phyloP scores from a whole-genome alignment of 1,140 invertebrate species.

The Trachymyrmex septentrionalis region DNA sequence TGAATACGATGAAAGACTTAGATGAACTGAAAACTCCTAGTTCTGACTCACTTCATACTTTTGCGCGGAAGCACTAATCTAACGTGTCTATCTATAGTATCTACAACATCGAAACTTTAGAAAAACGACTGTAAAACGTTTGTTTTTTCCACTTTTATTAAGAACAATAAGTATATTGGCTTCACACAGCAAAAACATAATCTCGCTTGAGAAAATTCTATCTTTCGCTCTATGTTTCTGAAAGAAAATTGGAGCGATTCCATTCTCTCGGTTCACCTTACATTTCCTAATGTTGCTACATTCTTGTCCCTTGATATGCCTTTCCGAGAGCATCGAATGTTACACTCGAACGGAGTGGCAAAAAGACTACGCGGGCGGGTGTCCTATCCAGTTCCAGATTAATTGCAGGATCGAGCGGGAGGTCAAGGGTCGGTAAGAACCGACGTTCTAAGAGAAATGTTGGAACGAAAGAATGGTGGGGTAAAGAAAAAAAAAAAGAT shows the following conservation, averaged over 20 bases:
- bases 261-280: slow-evolving; percentile 54
- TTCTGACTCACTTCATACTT: background rate
- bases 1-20: slow-evolving; percentile 66
- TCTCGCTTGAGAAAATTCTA: slow-evolving; percentile 15
- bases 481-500: slow-evolving; percentile 12
- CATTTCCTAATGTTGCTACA: background rate
- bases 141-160: background rate
- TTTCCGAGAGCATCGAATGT: slow-evolving; percentile 57
- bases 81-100: background rate
- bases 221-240: slow-evolving; percentile 16
- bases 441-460: background rate
- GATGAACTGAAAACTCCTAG: slow-evolving; percentile 15
- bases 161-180: slow-evolving; percentile 12
- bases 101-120: background rate
- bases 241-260: slow-evolving; percentile 39
- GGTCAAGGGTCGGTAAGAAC: slow-evolving; percentile 77
- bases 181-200: slow-evolving; percentile 19
- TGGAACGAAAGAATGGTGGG: slow-evolving; percentile 4
- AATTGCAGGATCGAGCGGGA: slow-evolving; percentile 82
- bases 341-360: slow-evolving; percentile 47
- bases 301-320: slow-evolving; percentile 43
- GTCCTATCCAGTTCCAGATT: slow-evolving; percentile 84
- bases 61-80: background rate
- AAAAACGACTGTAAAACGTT: background rate
- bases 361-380: slow-evolving; percentile 52